Evolutionary conservation across 2,113 vertebrate genomes (phyloP).

Genomic region (Tupaia tana): DNA sequence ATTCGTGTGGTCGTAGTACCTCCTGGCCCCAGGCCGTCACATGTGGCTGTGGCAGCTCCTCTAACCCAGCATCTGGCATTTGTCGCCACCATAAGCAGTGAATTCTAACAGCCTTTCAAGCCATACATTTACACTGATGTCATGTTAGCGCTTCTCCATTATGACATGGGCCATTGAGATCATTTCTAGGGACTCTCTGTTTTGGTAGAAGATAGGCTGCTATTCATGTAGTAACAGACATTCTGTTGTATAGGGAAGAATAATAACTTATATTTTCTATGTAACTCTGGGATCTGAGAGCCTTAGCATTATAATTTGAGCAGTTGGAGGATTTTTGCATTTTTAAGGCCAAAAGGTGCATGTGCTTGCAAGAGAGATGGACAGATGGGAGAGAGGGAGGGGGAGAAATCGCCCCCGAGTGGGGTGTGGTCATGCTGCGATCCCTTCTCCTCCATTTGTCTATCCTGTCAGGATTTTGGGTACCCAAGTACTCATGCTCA

Average conservation of each 20-base stretch:
- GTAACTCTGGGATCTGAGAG: neutral
- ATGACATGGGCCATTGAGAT: constrained; percentile 29
- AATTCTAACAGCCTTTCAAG: constrained; percentile 38
- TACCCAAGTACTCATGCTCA: too few species aligned
- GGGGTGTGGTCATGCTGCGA: too few species aligned
- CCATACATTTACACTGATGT: constrained; percentile 37
- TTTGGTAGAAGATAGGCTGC: constrained; percentile 50
- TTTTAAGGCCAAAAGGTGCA: too few species aligned
- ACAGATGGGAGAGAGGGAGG: too few species aligned
- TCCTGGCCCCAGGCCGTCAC: neutral
- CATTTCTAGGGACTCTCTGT: constrained; percentile 53
- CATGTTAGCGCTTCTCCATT: constrained; percentile 30
- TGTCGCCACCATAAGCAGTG: neutral
- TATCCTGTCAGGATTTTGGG: too few species aligned
- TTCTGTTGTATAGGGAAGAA: constrained; percentile 62
- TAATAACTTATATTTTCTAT: constrained; percentile 18
- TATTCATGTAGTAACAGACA: constrained; percentile 59
- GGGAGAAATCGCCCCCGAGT: too few species aligned
- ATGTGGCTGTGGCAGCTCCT: neutral
- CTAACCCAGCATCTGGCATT: neutral
- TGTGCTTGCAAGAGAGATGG: too few species aligned
- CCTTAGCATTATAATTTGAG: constrained; percentile 19
- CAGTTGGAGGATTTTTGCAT: neutral
- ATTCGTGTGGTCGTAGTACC: neutral
- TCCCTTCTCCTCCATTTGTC: too few species aligned